phyloP scores from a whole-genome alignment of 2,797 vertebrate species.

The Anomalospiza imberbis region DNA sequence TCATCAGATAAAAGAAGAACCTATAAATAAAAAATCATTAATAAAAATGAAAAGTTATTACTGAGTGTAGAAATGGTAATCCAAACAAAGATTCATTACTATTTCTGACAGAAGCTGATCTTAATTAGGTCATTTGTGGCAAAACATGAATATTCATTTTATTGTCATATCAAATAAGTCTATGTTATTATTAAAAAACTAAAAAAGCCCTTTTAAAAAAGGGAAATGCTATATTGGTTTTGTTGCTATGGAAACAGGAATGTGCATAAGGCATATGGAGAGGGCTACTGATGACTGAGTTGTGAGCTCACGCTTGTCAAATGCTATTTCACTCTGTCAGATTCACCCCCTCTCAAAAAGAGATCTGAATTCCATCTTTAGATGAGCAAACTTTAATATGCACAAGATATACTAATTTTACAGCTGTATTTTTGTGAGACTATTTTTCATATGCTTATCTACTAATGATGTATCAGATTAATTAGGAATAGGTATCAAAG shows the following conservation, averaged over 20 bases:
- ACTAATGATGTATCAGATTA: background rate
- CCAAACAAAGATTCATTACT: background rate
- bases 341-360: background rate
- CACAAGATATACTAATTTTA: background rate
- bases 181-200: background rate
- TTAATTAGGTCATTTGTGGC: background rate
- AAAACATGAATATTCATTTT: conserved; percentile 18
- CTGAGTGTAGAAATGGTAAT: background rate
- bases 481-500: background rate
- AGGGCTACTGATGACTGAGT: background rate
- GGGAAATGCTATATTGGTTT: background rate
- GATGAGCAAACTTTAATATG: background rate
- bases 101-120: conserved; percentile 4
- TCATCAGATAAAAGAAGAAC: conserved; percentile 40
- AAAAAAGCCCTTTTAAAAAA: background rate
- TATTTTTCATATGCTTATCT: background rate
- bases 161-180: conserved; percentile 8
- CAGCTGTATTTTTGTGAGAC: background rate
- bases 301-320: background rate
- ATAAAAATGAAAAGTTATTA: conserved; percentile 8
- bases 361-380: background rate
- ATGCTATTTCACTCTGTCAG: background rate
- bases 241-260: conserved; percentile 32
- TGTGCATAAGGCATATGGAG: background rate
- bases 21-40: conserved; percentile 54